Evolutionary conservation across 2,113 vertebrate genomes (phyloP).

Genomic region (Willisornis vidua): DNA sequence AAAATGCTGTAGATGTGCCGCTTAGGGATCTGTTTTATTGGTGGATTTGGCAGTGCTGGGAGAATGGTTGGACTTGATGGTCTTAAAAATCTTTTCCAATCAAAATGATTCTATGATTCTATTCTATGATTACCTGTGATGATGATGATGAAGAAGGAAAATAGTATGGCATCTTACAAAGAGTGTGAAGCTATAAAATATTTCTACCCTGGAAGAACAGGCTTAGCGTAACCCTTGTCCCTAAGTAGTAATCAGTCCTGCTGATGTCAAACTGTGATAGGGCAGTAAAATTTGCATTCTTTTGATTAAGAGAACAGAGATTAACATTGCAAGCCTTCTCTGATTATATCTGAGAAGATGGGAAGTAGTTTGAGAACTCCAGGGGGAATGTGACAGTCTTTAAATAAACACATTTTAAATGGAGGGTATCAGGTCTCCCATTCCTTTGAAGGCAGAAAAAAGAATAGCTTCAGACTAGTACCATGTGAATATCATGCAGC

Average conservation of each 20-base stretch:
- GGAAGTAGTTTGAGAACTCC: not conserved
- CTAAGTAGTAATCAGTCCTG: slow-evolving; percentile 21
- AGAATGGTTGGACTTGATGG: rapidly evolving
- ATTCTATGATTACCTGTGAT: not conserved
- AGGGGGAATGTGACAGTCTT: not conserved
- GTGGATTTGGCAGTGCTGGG: not conserved
- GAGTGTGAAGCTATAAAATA: not conserved
- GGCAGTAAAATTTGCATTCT: slow-evolving; percentile 39
- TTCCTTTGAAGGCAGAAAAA: slow-evolving; percentile 13
- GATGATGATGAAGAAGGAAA: not conserved
- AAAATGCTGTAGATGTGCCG: not conserved
- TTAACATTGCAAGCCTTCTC: slow-evolving; percentile 11
- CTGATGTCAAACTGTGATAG: slow-evolving; percentile 5
- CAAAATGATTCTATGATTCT: not conserved
- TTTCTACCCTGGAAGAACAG: not conserved
- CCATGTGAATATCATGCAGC: not conserved
- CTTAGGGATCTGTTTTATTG: not conserved
- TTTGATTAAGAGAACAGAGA: slow-evolving; percentile 37
- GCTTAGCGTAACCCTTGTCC: slow-evolving; percentile 7
- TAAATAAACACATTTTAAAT: slow-evolving; percentile 11
- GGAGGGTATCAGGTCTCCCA: not conserved
- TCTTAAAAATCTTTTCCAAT: not conserved
- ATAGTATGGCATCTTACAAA: not conserved
- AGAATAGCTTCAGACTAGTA: not conserved
- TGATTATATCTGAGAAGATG: slow-evolving; percentile 13